These are phyloP conservation scores for Gypaetus barbatus DNA, from an alignment of 2,797 vertebrate species.

Conservation along the genomic window DNA sequence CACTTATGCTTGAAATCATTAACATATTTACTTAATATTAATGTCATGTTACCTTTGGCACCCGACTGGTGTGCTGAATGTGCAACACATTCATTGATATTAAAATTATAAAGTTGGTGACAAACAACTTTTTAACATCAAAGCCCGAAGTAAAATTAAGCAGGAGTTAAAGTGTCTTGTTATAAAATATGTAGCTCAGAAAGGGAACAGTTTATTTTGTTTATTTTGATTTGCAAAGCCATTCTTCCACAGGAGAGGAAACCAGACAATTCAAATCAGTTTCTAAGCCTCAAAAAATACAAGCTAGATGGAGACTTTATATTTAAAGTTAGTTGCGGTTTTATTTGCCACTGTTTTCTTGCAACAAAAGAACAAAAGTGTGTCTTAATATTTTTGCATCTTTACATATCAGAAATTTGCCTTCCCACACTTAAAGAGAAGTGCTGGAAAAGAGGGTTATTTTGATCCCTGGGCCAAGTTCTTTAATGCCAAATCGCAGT, in stretches of 20 bases:
- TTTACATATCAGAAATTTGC: slow-evolving; percentile 27
- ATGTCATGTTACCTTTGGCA: neutral
- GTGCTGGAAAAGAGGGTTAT: slow-evolving; percentile 21
- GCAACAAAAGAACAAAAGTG: neutral
- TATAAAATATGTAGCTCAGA: neutral
- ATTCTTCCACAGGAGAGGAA: neutral
- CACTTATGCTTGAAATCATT: neutral
- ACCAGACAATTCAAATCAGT: neutral
- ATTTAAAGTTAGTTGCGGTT: neutral
- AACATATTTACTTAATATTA: neutral
- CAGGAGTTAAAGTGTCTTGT: neutral
- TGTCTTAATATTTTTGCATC: slow-evolving; percentile 1
- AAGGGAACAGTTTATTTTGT: neutral
- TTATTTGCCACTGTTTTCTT: neutral
- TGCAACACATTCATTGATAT: neutral
- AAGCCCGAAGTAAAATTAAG: neutral
- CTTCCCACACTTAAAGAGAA: slow-evolving; percentile 20
- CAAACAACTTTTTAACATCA: neutral
- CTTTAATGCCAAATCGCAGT: slow-evolving; percentile 39
- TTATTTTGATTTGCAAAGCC: slow-evolving; percentile 8
- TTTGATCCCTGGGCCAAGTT: slow-evolving; percentile 54
- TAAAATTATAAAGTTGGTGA: neutral
- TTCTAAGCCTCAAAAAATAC: neutral
- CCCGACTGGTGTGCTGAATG: neutral
- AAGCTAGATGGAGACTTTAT: neutral